phyloP scores from a whole-genome alignment of 2,113 vertebrate genomes.

The Pterocles orientalis region DNA sequence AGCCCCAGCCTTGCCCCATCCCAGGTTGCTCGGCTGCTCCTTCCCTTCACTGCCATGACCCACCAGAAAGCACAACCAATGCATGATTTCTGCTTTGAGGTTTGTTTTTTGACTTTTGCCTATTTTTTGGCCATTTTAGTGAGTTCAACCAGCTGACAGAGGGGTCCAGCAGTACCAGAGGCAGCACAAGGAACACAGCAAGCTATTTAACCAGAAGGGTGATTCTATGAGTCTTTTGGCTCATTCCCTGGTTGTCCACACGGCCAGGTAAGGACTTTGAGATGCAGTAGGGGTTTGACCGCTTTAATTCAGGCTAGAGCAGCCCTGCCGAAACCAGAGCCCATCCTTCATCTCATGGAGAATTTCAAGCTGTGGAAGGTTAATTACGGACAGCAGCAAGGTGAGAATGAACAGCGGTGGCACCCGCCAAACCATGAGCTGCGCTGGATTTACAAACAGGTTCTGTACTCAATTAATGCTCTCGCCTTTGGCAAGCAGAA shows the following conservation, averaged over 20 bases:
- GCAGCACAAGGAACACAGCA: not conserved
- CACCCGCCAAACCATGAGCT: not conserved
- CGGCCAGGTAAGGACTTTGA: not conserved
- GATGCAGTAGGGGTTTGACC: not conserved
- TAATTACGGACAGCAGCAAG: not conserved
- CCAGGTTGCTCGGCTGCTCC: not conserved
- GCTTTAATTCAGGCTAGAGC: not conserved
- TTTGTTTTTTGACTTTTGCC: not conserved
- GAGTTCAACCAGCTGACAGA: not conserved
- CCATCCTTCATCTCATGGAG: not conserved
- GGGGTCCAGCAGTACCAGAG: not conserved
- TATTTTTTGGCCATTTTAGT: not conserved
- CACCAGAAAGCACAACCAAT: not conserved
- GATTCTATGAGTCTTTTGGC: not conserved
- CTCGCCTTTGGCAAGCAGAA: not conserved
- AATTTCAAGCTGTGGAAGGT: slow-evolving; percentile 23
- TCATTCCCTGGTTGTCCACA: fast-evolving
- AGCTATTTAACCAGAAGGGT: not conserved
- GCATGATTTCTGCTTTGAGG: not conserved
- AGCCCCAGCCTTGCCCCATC: not conserved
- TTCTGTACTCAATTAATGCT: slow-evolving; percentile 34
- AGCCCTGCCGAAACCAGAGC: not conserved
- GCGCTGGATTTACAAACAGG: slow-evolving; percentile 19
- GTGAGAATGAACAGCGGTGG: slow-evolving; percentile 8
- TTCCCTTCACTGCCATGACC: not conserved